Conservation (phyloP, 1,140 invertebrate genomes). For the Megalonaias nervosa region DNA sequence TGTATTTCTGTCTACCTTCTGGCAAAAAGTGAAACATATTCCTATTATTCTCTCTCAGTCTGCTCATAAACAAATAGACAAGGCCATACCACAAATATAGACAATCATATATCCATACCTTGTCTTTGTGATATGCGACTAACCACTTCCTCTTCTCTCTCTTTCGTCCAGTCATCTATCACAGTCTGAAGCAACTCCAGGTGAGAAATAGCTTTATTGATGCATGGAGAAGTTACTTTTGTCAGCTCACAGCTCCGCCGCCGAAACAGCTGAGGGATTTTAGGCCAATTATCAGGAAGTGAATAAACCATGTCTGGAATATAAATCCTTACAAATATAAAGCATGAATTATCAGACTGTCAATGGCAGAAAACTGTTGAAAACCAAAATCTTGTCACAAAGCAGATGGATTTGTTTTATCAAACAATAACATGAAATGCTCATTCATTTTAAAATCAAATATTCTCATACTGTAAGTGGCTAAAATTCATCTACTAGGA, state of each 20-base stretch:
- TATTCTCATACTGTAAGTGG: too few relatives aligned
- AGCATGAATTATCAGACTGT: neutral
- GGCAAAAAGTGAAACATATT: too few relatives aligned
- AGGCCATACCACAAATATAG: too few relatives aligned
- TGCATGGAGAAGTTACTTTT: conserved; percentile 58
- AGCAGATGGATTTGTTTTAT: too few relatives aligned
- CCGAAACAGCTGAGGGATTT: conserved; percentile 52
- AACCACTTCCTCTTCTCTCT: conserved; percentile 40
- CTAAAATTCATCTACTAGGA: too few relatives aligned
- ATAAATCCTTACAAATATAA: neutral
- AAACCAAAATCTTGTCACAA: neutral
- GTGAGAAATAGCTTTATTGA: conserved; percentile 67
- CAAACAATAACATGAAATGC: too few relatives aligned
- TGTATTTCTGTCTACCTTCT: too few relatives aligned
- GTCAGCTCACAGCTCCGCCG: conserved; percentile 62
- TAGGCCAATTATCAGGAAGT: conserved; percentile 63
- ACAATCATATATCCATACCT: too few relatives aligned
- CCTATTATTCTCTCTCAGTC: too few relatives aligned
- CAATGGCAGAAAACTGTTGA: neutral
- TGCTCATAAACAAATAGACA: too few relatives aligned
- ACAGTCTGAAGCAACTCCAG: conserved; percentile 67
- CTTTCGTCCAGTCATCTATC: conserved; percentile 67
- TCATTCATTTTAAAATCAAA: too few relatives aligned
- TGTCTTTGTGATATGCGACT: too few relatives aligned
- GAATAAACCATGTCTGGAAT: conserved; percentile 56